Evolutionary conservation across 2,797 vertebrate genomes (phyloP), one percentile per base, ranked within the genome.

Genomic region (Microctenopoma steveboyesi): DNA sequence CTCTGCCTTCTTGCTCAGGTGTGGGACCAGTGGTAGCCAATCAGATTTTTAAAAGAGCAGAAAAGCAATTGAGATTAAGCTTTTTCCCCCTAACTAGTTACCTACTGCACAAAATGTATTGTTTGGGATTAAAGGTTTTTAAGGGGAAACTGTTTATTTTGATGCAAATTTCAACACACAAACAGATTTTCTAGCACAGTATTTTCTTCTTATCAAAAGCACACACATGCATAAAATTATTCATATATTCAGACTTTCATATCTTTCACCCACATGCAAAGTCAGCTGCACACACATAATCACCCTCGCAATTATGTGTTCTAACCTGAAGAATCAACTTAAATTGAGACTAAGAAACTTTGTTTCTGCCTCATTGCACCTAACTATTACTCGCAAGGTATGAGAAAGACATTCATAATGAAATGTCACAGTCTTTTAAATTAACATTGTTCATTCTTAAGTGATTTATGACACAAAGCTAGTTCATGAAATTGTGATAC

Each of bases 241-340:
- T 88, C 76, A 83, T 82, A 54, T 75, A 85, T 84, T 79, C 76
- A 54, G 47, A 33, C 39, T 80, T 59, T 72, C 69, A 54, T 66
- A 78, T 74, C 55, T 64, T 55, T 53, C 46, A 62, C 65, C 69
- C 69, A 69, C 65, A 66, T 64, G 54, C 64, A 78, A 61, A 70
- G 49, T 74, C 57, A 35, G 46, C 18, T 48, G 47, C 66, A 47
- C 59, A 67, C 62, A 50, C 30, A 57, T 43, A 39, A 61, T 47
- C 51, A 37, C 42, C 8, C 27, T 59, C 39, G 33, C 78, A 80
- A 71, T 78, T 69, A 79, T 77, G 59, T 68, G 69, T 54, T 60
- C 45, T 8, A 56, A 69, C 57, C 46, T 77, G 33, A 64, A 50
- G 15, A 56, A 60, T 43, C 7, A 7, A 25, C 25, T 42, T 33